Base-by-base conservation (phyloP, 2,113 vertebrate genomes). In the Paedocypris sp. region DNA sequence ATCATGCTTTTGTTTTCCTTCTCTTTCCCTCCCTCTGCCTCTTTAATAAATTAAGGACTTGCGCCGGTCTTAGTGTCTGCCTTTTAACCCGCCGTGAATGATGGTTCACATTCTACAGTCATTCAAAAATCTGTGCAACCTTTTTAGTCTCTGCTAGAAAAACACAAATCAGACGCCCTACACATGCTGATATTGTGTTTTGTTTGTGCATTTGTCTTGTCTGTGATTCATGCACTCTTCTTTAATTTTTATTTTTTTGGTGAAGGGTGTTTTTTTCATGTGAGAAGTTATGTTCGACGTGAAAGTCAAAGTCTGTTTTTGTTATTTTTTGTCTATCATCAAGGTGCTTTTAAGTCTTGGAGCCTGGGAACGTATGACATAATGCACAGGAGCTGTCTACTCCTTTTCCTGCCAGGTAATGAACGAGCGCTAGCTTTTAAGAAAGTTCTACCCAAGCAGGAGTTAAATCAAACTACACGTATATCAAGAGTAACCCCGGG, bases 331-430 rank as follows among this genome's bases (percentile, higher is more conserved):
- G 76, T 85, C 82, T 43, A 51, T 82, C 81, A 80, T 82, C 81
- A 18, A 69, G 70, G 79, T 70, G 75, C 77, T 78, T 81, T 85
- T 81, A 82, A 82, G 80, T 79, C 77, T 75, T 77, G 61, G 47
- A 49, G 73, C 69, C 13, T 10, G 63, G 70, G 68, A 72, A 75
- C 71, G 20, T 35, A 70, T 78, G 75, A 82, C 75, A 79, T 75
- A 62, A 76, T 73, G 70, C 66, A 68, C 50, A 58, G 72, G 59
- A 59, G 45, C 36, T 68, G 66, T 68, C 70, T 70, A 70, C 45
- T 39, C 29, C 57, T 25, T 61, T 66, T 62, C 53, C 69, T 41
- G 70, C 66, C 11, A 28, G 75, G 73, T 80, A 77, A 80, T 75
- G 73, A 68, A 82, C 77, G 76, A 77, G 66, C 57, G 69, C 50